A percentile compares a stretch with the other conserved stretches of the same genome.
Conservation (phyloP, 2,797 vertebrate genomes). For the Nothura maculosa region DNA sequence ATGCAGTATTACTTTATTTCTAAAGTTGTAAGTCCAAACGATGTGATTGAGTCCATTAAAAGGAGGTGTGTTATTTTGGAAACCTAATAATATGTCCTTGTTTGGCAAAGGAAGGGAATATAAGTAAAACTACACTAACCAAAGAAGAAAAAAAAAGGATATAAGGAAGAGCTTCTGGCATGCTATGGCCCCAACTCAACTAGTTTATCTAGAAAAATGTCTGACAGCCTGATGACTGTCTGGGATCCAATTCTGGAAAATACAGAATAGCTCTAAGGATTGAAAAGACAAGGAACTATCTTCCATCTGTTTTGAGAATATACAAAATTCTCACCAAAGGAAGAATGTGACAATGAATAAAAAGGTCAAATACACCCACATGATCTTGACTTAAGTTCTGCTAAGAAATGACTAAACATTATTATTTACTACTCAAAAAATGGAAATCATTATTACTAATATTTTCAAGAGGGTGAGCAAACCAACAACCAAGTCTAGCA, state of each 20-base stretch:
- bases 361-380: constrained; percentile 32
- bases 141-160: background rate
- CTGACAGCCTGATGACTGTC: constrained; percentile 16
- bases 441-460: background rate
- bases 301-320: constrained; percentile 44
- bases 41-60: background rate
- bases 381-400: constrained; percentile 43
- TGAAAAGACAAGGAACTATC: constrained; percentile 40
- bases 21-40: background rate
- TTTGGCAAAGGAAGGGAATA: background rate
- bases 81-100: background rate
- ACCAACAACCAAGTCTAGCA: background rate
- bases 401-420: constrained; percentile 50
- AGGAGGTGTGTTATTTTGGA: background rate
- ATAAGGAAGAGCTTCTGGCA: background rate
- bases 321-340: constrained; percentile 23
- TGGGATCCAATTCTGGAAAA: constrained; percentile 44
- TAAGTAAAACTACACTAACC: background rate
- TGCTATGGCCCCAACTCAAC: background rate
- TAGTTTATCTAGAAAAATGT: background rate
- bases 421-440: constrained; percentile 11
- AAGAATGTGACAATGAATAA: constrained; percentile 33
- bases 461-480: constrained; percentile 21
- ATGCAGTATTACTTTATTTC: background rate
- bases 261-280: constrained; percentile 14